Evolutionary conservation across 2,888 invertebrate species (phyloP), one percentile per base, ranked within the genome.

Genomic region (Emesis russula): DNA sequence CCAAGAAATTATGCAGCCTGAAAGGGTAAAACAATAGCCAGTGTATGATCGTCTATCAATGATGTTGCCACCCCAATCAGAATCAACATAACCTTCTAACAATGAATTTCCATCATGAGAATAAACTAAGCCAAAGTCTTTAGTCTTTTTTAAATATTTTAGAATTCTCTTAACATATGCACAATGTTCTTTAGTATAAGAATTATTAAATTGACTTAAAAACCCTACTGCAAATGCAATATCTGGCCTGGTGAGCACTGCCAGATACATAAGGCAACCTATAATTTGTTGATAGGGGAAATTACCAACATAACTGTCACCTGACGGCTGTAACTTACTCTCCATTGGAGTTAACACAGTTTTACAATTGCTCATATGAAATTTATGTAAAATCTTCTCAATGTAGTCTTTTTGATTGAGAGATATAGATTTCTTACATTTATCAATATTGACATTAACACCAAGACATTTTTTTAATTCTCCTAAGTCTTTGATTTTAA

Each of bases 1-100:
- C 71, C 71, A 71, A 5, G 71, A 71, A 71, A 71, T 71, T 71
- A 15, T 7, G 15, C 71, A 71, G n/a, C 71, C 71, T 38, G 71
- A 71, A n/a, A 38, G 7, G 13, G 70, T 70, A 15, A 70, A 70
- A 70, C 70, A 70, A 3, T n/a, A 70, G 6, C 70, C 96, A 33
- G 95, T 95, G 85, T 95, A 96, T 5, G 97, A 98, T 95, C 85
- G 31, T 33, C 82, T 87, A 36, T 71, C 71, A 18, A 38, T 71
- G 18, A 36, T 18, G 18, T 71, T 71, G 6, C 3, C 38, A 0
- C 38, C 71, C 71, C 71, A 71, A 71, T 71, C 71, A 2, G 71
- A 38, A 71, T 71, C 71, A 7, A 71, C 71, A 71, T n/a, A 71
- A n/a, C 38, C 71, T 38, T 71, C 71, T 36, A 71, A 36, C n/a